Percentiles rank a stretch among this genome's conserved stretches.
phyloP scores from a whole-genome alignment of 2,797 vertebrate species.

The Squalus acanthias region DNA sequence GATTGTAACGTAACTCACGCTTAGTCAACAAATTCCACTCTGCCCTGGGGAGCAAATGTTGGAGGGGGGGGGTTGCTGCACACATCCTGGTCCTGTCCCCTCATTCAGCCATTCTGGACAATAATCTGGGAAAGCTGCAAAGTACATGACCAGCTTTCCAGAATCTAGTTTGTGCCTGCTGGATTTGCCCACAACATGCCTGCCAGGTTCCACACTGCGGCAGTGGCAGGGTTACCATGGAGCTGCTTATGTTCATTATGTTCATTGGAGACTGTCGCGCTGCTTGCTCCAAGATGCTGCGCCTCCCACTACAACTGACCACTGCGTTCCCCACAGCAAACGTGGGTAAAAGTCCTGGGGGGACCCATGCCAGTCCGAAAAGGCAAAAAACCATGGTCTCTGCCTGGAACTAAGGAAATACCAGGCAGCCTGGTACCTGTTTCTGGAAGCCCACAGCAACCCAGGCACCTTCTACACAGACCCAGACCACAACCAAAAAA shows the following conservation, averaged over 20 bases:
- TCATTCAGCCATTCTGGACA: neutral
- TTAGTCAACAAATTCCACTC: neutral
- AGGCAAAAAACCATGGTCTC: neutral
- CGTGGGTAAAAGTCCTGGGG: too few species aligned
- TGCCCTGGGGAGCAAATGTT: neutral
- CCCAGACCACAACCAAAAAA: neutral
- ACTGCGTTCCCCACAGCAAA: neutral
- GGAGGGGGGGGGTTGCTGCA: neutral
- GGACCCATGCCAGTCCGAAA: neutral
- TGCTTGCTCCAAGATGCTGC: neutral
- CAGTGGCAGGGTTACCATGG: neutral
- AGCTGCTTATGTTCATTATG: neutral
- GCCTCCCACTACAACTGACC: neutral
- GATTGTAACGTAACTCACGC: neutral
- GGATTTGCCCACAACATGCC: neutral
- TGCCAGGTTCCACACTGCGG: neutral
- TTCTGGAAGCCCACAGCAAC: neutral
- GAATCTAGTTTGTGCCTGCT: neutral
- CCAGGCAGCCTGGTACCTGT: neutral
- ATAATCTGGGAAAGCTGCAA: neutral
- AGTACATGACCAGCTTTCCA: neutral
- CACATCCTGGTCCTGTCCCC: neutral
- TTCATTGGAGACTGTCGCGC: neutral
- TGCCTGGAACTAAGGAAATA: neutral
- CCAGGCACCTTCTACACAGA: neutral